Base-by-base conservation (phyloP, 1,140 invertebrate genomes). In the Drosophila nigromelanica region DNA sequence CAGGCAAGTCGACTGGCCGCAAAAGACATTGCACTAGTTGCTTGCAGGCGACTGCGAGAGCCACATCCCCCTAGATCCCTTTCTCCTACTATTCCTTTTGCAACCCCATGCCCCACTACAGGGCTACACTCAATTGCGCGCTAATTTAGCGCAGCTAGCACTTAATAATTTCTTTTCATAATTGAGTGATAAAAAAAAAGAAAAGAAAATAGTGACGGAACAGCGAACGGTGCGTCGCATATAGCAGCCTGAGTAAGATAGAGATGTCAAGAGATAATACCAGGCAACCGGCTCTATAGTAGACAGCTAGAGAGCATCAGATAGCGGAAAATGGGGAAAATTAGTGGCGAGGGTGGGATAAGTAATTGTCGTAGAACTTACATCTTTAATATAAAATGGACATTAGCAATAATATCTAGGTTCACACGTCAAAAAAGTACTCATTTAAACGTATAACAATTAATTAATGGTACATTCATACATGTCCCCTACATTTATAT, bases 91-190 rank as follows among this genome's bases (percentile, higher is more conserved):
- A n/a, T 27, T 11, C 42, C 45, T 30, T 8, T 8, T 40, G 14
- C n/a, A 47, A 24, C 6, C 10, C 35, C 18, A 43, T 14, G 18
- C 21, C n/a, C 61, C 55, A 33, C 61, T 51, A 60, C 51, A 50
- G 50, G 67, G 82, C 66, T 59, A 87, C 82, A 90, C 76, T 78
- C 89, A 90, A 90, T 90, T 90, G 89, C 82, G 71, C 73, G 69
- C 89, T 87, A 90, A 90, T 89, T 90, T 82, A 90, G 89, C 87
- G 87, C 76, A 74, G 73, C 89, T 79, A 68, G 73, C 87, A 90
- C 89, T 89, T 89, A 80, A 90, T 90, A 90, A 90, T 89, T 89
- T 89, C 83, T 77, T 80, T 87, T 87, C 82, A 87, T 87, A 87
- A 87, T 87, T 87, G 83, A 82, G 82, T 78, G 55, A 54, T 51